Base-by-base conservation (phyloP, 2,797 vertebrate genomes). In the Sebastes nivosus region DNA sequence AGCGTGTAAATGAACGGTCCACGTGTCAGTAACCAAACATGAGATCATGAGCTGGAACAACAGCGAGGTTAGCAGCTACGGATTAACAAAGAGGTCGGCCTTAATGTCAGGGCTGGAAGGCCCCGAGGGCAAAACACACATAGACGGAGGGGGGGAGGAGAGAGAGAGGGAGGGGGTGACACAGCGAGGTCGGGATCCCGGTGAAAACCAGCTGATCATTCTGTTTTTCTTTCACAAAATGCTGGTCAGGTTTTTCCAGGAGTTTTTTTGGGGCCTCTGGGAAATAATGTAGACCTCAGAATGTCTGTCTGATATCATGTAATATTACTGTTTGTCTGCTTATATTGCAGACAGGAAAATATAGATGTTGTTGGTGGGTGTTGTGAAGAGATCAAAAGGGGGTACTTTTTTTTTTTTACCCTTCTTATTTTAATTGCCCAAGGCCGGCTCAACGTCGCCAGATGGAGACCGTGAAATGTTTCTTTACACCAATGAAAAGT, bases 31-130 rank as follows among this genome's bases (percentile, higher is more conserved):
- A 79, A 69, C 80, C 68, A 46, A 82, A 77, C 80, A 86, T 83
- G 85, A 85, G 74, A 75, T 87, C 81, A 86, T 78, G 80, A 87
- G 79, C 76, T 71, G 54, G 81, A 84, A 64, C 72, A 85, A 86
- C 87, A 72, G 42, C 5, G 68, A 73, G 76, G 87, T 86, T 86
- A 72, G 58, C 14, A 58, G 77, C 75, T n/a, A 72, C 24, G 38
- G 83, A 83, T 88, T 86, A 87, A 80, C 60, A 32, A 67, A 77
- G 63, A 24, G 72, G 76, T 67, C 14, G 32, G 34, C 67, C 67
- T 87, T 78, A 72, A 81, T 79, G 80, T 86, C 52, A 79, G 50
- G 34, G 67, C 71, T 75, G 65, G 38, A 72, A 25, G 54, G 29
- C 16, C 81, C 77, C 2, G 38, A 57, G 83, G 89, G 74, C 22